Conservation (phyloP, 1,140 invertebrate genomes). For the Zaprionus camerounensis region DNA sequence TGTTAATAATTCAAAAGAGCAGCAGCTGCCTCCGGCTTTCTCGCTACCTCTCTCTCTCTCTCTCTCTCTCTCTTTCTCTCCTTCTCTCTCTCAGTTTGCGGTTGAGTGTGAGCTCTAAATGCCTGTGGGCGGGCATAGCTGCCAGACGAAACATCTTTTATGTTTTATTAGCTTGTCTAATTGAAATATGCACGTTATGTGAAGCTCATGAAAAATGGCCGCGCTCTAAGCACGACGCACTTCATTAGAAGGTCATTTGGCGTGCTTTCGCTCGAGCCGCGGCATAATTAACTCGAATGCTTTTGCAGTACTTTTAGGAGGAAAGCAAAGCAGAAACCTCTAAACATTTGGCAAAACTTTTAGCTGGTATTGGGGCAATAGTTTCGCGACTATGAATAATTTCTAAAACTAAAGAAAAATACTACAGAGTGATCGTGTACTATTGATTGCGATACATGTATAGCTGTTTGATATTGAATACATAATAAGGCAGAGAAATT, state of each 20-base stretch:
- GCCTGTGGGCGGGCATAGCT: slow-evolving; percentile 39
- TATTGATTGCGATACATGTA: too few relatives aligned
- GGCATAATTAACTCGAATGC: slow-evolving; percentile 29
- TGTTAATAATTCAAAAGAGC: slow-evolving; percentile 60
- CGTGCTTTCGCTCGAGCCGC: slow-evolving; percentile 5
- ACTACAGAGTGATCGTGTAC: too few relatives aligned
- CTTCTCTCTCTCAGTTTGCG: slow-evolving; percentile 3
- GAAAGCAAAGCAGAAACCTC: neutral
- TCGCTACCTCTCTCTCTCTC: slow-evolving; percentile 7
- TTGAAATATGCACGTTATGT: slow-evolving; percentile 60
- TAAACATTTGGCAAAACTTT: neutral
- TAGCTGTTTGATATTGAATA: too few relatives aligned
- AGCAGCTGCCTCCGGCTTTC: slow-evolving; percentile 12
- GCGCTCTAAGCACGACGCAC: slow-evolving; percentile 19
- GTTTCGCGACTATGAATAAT: neutral
- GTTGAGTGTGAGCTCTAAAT: slow-evolving; percentile 36
- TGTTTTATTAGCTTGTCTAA: slow-evolving; percentile 77
- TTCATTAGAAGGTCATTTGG: slow-evolving; percentile 43
- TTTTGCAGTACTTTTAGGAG: neutral
- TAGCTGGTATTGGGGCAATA: neutral
- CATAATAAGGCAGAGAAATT: too few relatives aligned
- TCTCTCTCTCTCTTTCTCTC: neutral
- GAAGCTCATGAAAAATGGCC: slow-evolving; percentile 26
- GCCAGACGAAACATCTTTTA: slow-evolving; percentile 52
- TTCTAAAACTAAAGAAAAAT: neutral